Percentiles rank a stretch among this genome's conserved stretches.
These are phyloP conservation scores for Carduelis carduelis DNA, from an alignment of 2,797 vertebrate species.

Conservation along the genomic window DNA sequence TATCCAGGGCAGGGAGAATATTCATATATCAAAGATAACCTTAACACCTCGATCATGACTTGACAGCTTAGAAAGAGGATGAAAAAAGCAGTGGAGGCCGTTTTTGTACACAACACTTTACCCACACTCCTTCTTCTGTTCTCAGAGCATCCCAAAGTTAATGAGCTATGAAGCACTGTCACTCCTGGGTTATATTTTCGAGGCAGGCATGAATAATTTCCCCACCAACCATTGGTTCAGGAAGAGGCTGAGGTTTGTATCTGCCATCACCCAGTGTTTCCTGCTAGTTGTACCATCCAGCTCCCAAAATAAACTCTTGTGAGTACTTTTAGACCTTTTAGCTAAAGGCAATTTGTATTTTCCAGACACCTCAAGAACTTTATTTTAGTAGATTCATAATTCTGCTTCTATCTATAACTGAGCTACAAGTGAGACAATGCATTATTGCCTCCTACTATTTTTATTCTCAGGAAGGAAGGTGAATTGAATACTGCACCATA, in stretches of 20 bases:
- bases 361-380: conserved; percentile 25
- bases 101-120: background rate
- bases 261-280: background rate
- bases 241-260: conserved; percentile 24
- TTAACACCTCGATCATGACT: background rate
- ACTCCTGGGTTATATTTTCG: background rate
- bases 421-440: background rate
- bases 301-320: conserved; percentile 40
- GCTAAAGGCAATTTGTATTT: conserved; percentile 16
- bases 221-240: background rate
- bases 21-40: background rate
- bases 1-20: background rate
- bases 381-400: conserved; percentile 10
- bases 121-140: background rate
- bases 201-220: conserved; percentile 7
- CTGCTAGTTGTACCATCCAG: background rate
- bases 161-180: background rate
- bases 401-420: background rate
- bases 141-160: background rate
- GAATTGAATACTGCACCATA: background rate
- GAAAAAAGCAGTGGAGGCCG: background rate
- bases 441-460: conserved; percentile 21
- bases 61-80: background rate
- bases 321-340: conserved; percentile 3
- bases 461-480: conserved; percentile 33